Evolutionary conservation across 2,113 vertebrate genomes (phyloP), one percentile per base, ranked within the genome.

Genomic region (Blennius ocellaris): DNA sequence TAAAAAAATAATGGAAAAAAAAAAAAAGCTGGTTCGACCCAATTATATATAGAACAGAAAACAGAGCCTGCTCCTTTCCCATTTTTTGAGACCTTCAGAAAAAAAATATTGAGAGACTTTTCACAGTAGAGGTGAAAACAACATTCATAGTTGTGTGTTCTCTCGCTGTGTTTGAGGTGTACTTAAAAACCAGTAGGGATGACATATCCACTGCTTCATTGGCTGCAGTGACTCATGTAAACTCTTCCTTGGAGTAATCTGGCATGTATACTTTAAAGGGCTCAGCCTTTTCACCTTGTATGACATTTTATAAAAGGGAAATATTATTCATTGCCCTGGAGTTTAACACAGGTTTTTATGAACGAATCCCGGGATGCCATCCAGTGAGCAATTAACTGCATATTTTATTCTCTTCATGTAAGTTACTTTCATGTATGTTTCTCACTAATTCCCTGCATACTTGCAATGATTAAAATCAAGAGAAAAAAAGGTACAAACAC

Each of bases 231-330:
- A 57, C 17, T 64, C 53, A 65, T 41, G 36, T 30, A 14, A 53
- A 38, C 15, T 14, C 36, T n/a, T 41, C 53, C 30, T 5, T 7
- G 41, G 36, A 51, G 37, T 5, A 45, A 14, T 10, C 40, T 39
- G 1, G 50, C 11, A 16, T 60, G 8, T 53, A 52, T 44, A 75
- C 48, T 38, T 50, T 67, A 11, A 11, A 37, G 14, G 38, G 54
- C 38, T 59, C 8, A 58, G 17, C 47, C 53, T 66, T 58, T 75
- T 66, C 47, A 65, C 21, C 38, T 40, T 7, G 12, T 7, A 45
- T 16, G 51, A 74, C 36, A 66, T 58, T 58, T 48, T 41, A 51
- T 58, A 30, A 65, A 54, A 44, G 21, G 6, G n/a, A 43, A 56
- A 52, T 36, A 43, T 51, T 11, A 74, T 21, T 38, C 39, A 8